These are phyloP conservation scores for Darevskia mixta DNA, from an alignment of 2,797 vertebrate genomes.

Conservation along the genomic window DNA sequence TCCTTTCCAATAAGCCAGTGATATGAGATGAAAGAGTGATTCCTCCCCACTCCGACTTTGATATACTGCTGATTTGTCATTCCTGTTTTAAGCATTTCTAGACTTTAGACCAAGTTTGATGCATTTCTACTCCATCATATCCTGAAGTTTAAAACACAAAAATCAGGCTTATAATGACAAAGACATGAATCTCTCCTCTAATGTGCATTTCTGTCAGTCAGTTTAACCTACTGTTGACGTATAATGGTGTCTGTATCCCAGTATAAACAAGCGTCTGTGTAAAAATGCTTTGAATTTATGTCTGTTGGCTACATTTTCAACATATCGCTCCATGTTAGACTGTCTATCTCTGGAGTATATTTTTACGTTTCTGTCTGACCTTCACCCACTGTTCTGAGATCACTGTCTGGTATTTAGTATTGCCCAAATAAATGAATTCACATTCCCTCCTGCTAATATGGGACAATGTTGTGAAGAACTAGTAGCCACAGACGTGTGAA, in stretches of 20 bases:
- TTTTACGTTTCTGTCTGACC: slow-evolving; percentile 60
- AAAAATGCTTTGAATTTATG: slow-evolving; percentile 67
- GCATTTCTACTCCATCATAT: slow-evolving; percentile 42
- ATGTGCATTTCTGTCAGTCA: slow-evolving; percentile 58
- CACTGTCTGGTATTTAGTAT: slow-evolving; percentile 58
- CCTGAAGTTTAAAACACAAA: slow-evolving; percentile 56
- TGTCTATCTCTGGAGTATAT: slow-evolving; percentile 55
- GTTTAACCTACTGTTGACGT: slow-evolving; percentile 63
- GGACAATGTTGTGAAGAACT: slow-evolving; percentile 4
- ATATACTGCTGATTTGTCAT: slow-evolving; percentile 46
- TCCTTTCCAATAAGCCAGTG: background rate
- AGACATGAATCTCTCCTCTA: slow-evolving; percentile 54
- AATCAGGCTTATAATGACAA: slow-evolving; percentile 48
- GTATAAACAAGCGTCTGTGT: slow-evolving; percentile 63
- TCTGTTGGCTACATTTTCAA: slow-evolving; percentile 61
- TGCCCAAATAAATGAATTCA: slow-evolving; percentile 42
- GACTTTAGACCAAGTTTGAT: slow-evolving; percentile 43
- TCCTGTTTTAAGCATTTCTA: slow-evolving; percentile 45
- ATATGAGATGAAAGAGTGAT: slow-evolving; percentile 21
- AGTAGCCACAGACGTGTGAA: slow-evolving; percentile 44
- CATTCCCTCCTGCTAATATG: slow-evolving; percentile 12
- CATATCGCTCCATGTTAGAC: slow-evolving; percentile 57
- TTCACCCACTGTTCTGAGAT: slow-evolving; percentile 34
- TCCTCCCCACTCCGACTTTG: background rate
- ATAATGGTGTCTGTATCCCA: slow-evolving; percentile 66